These are phyloP conservation scores for Craterocephalus amniculus DNA, from an alignment of 2,797 vertebrate species.

Conservation along the genomic window DNA sequence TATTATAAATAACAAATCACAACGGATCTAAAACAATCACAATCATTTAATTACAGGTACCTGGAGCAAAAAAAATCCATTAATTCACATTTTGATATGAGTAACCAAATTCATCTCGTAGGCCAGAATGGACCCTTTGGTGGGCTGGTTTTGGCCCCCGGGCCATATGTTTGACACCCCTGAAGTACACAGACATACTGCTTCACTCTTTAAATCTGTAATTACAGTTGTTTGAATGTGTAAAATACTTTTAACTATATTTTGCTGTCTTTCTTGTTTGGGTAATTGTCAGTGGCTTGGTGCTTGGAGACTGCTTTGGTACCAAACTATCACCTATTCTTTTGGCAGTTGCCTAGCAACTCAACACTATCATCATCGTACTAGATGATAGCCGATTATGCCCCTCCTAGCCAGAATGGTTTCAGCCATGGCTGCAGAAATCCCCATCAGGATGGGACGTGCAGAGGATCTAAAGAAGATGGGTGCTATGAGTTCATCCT, in stretches of 20 bases:
- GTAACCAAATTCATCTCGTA: too few relatives aligned
- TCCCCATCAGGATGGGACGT: background rate
- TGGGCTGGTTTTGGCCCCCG: too few relatives aligned
- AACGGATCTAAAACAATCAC: too few relatives aligned
- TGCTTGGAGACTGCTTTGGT: background rate
- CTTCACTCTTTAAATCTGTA: background rate
- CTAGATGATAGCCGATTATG: conserved; percentile 12
- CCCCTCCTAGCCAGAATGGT: conserved; percentile 7
- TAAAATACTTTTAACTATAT: background rate
- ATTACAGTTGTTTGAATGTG: background rate
- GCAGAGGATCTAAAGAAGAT: background rate
- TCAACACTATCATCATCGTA: conserved; percentile 11
- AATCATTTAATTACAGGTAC: too few relatives aligned
- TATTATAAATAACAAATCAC: too few relatives aligned
- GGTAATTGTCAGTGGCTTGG: background rate
- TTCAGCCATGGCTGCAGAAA: background rate
- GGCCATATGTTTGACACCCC: too few relatives aligned
- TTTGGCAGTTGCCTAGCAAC: conserved; percentile 22
- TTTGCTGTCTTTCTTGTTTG: background rate
- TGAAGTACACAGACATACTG: background rate
- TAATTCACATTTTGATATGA: too few relatives aligned
- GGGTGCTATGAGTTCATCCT: too few relatives aligned
- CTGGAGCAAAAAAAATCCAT: too few relatives aligned
- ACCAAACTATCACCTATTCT: conserved; percentile 5
- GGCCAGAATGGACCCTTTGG: too few relatives aligned